phyloP scores from a whole-genome alignment of 2,888 invertebrate species.

The Stegophylla sp. region DNA sequence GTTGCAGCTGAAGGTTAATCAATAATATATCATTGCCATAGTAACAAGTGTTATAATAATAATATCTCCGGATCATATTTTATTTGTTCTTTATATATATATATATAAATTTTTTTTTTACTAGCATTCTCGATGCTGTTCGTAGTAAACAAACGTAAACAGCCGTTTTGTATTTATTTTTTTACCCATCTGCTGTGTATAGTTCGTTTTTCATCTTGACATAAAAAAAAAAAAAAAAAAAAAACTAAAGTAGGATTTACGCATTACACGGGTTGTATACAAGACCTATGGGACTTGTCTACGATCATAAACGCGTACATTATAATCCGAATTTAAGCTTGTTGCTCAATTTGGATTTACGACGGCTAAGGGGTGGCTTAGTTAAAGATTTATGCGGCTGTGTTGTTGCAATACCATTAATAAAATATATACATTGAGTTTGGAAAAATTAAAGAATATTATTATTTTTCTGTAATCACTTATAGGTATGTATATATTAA shows the following conservation, averaged over 20 bases:
- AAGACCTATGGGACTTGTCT: slow-evolving; percentile 55
- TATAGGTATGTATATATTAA: no score
- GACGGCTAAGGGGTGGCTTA: slow-evolving; percentile 49
- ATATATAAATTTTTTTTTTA: background rate
- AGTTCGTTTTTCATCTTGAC: slow-evolving; percentile 30
- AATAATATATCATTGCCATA: background rate
- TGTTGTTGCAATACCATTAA: slow-evolving; percentile 38
- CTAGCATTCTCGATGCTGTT: background rate
- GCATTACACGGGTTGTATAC: slow-evolving; percentile 50
- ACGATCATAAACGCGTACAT: slow-evolving; percentile 51
- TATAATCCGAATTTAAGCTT: slow-evolving; percentile 53
- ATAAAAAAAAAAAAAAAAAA: no score
- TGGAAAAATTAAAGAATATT: slow-evolving; percentile 8
- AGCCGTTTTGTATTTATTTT: slow-evolving; percentile 8
- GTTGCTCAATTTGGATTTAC: slow-evolving; percentile 57
- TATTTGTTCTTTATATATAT: background rate
- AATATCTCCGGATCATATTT: background rate
- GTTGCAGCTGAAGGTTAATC: slow-evolving; percentile 11
- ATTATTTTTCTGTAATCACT: background rate
- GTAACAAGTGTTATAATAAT: background rate
- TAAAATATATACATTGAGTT: slow-evolving; percentile 26
- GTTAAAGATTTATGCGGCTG: slow-evolving; percentile 38
- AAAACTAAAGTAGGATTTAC: slow-evolving; percentile 41
- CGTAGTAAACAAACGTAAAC: slow-evolving; percentile 8
- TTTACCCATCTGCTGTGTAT: background rate